Evolutionary conservation across 2,797 vertebrate species (phyloP).

Genomic region (Eospalax fontanierii): DNA sequence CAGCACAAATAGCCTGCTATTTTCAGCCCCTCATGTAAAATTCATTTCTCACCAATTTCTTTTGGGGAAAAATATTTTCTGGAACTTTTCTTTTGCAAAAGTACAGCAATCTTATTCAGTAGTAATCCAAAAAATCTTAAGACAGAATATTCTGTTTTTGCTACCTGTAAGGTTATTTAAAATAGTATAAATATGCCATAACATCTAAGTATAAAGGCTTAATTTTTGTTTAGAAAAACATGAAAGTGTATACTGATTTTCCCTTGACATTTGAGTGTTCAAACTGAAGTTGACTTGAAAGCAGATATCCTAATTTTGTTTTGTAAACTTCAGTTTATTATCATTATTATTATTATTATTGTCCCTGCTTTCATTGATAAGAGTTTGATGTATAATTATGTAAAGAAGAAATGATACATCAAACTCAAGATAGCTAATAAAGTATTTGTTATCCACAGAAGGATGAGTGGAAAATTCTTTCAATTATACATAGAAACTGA

Average conservation of each 20-base stretch:
- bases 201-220: conserved; percentile 7
- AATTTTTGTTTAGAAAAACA: not conserved
- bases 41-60: not conserved
- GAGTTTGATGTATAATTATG: not conserved
- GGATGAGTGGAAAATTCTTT: not conserved
- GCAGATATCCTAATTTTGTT: conserved; percentile 50
- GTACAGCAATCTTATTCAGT: not conserved
- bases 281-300: conserved; percentile 2
- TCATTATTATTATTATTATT: not conserved
- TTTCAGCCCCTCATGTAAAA: not conserved
- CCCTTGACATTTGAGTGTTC: not conserved
- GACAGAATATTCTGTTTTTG: not conserved
- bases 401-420: conserved; percentile 10
- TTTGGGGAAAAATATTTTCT: not conserved
- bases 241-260: not conserved
- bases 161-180: not conserved
- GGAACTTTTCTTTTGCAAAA: not conserved
- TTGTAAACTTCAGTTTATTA: not conserved
- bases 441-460: not conserved
- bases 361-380: conserved; percentile 25
- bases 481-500: not conserved
- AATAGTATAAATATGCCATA: not conserved
- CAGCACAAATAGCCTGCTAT: not conserved
- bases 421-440: conserved; percentile 33
- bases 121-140: conserved; percentile 4